phyloP scores from a whole-genome alignment of 2,888 invertebrate species.

The Eristalinus aeneus region DNA sequence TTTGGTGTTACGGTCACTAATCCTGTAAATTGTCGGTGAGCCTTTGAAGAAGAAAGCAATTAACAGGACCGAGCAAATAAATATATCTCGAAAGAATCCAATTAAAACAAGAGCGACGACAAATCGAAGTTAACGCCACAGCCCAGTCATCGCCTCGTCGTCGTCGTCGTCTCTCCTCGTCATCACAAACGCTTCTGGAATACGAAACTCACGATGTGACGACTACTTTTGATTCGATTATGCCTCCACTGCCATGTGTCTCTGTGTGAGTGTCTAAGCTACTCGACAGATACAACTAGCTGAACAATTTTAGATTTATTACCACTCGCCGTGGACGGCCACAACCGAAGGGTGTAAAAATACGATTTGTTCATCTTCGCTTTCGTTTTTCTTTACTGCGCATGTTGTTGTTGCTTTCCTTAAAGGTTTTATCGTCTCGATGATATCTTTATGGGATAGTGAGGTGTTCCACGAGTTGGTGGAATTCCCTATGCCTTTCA shows the following conservation, averaged over 20 bases:
- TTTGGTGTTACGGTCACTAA: not conserved
- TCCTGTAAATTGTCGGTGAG: not conserved
- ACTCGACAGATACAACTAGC: constrained; percentile 53
- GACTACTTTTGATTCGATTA: constrained; percentile 27
- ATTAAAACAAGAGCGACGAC: constrained; percentile 51
- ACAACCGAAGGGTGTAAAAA: constrained; percentile 44
- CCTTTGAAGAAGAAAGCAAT: not conserved
- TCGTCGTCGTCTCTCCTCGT: not conserved
- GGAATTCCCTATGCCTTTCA: constrained; percentile 26
- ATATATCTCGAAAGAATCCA: constrained; percentile 18
- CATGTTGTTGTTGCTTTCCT: not conserved
- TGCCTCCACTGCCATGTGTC: not conserved
- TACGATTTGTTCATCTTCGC: constrained; percentile 34
- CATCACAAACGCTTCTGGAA: constrained; percentile 35
- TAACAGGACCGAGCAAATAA: not conserved
- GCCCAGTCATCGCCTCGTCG: constrained; percentile 11
- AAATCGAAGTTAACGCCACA: constrained; percentile 26
- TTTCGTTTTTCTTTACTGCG: constrained; percentile 16
- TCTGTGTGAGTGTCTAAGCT: not conserved
- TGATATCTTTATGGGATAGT: constrained; percentile 35
- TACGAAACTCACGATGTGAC: constrained; percentile 38
- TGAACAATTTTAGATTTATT: constrained; percentile 68
- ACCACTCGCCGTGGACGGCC: constrained; percentile 18
- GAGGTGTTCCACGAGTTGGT: constrained; percentile 10
- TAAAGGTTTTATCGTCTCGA: constrained; percentile 21